Base-by-base conservation (phyloP, 2,113 vertebrate genomes). In the Eulacestoma nigropectus region DNA sequence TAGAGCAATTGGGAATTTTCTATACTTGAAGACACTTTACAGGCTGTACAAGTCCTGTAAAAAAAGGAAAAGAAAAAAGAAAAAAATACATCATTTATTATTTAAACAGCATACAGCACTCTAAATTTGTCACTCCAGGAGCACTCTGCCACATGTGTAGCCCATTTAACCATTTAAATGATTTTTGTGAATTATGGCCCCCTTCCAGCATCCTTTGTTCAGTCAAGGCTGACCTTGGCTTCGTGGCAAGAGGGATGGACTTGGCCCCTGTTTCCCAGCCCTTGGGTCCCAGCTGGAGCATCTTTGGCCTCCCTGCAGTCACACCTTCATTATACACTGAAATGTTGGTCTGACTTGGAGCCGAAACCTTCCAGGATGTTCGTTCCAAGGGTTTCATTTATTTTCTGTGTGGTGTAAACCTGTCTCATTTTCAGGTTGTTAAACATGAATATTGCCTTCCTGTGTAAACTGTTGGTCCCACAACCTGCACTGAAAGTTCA, bases 151-250 rank as follows among this genome's bases (percentile, higher is more conserved):
- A 82, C 96, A 89, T 89, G 88, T 92, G 95, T 90, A 90, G 90
- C n/a, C 77, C 83, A 69, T 88, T 96, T 96, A 97, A 96, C 96
- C 65, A 73, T 95, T 96, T 87, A 93, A 92, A 84, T 68, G 68
- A 77, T 59, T 81, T 81, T 75, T 92, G 69, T 16, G 62, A 90
- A 74, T 86, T 74, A 77, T 95, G 93, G 88, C 83, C 53, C 18
- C 64, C n/a, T 90, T 96, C 95, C 93, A 96, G 56, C 68, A 68
- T 29, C 64, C 64, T 92, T 88, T 8, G 1, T 63, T 90, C 76
- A 75, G 77, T 29, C 73, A 47, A 64, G 55, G 32, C 68, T 90
- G 87, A 83, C 92, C 79, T 82, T 77, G 62, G 50, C 49, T 95
- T 83, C 0, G 0, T 67, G 76, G 85, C 0, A 2, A 68, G 75